Evolutionary conservation across 2,113 vertebrate species (phyloP), one percentile per base, ranked within the genome.

Genomic region (Bufo gargarizans): DNA sequence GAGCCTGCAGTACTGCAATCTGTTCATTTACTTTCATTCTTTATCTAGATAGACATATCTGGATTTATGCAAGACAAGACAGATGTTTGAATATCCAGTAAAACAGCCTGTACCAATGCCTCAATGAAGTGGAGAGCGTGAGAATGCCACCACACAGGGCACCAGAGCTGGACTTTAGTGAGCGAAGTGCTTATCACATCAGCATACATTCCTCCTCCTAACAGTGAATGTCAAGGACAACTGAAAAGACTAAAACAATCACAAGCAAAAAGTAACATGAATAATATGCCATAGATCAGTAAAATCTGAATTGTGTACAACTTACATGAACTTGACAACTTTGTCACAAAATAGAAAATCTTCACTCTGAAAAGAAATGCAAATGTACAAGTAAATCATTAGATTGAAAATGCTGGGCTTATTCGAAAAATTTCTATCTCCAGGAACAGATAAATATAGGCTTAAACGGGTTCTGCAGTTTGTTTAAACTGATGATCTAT

Each of bases 401-500:
- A 49, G 45, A 82, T 4, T n/a, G 45, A 65, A 58, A n/a, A 20
- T 82, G 43, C 43, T 49, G 59, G 19, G 65, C 6, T 63, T 67
- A 82, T 82, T 82, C 67, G 45, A 33, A 65, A 65, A 65, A 82
- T 63, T 63, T 58, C 79, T 82, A 47, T 47, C 14, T 63, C 10
- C 7, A 11, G 56, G 56, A 19, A 63, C 8, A 82, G 56, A 65
- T 82, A 82, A 82, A 50, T 67, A 50, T 59, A 67, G 80, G 45
- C 33, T 17, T 49, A n/a, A n/a, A n/a, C n/a, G n/a, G n/a, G n/a
- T n/a, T n/a, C n/a, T n/a, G n/a, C n/a, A n/a, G n/a, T n/a, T n/a
- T n/a, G n/a, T n/a, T n/a, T n/a, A n/a, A n/a, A n/a, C n/a, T n/a
- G n/a, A n/a, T n/a, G n/a, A n/a, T n/a, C n/a, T n/a, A n/a, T n/a